Percentiles rank a stretch among this genome's conserved stretches.
Conservation (phyloP, 2,113 vertebrate species). For the Thermophis baileyi region DNA sequence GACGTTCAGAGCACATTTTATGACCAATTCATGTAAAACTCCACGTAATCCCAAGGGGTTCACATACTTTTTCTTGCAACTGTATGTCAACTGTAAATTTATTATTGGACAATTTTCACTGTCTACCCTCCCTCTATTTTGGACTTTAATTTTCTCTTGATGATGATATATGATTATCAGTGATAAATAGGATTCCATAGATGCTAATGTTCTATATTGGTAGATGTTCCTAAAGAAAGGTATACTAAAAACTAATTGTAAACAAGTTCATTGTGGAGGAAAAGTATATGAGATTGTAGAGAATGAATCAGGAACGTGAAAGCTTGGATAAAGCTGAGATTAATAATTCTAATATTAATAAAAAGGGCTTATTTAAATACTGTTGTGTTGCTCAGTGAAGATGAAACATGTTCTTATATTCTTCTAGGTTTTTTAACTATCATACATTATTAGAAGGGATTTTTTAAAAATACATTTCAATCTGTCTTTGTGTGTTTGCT, state of each 20-base stretch:
- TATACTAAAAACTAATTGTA: neutral
- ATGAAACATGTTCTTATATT: neutral
- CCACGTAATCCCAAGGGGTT: too few species aligned
- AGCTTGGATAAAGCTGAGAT: neutral
- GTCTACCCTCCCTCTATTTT: neutral
- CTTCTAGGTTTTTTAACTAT: neutral
- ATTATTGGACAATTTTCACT: neutral
- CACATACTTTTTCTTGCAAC: too few species aligned
- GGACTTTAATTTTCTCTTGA: neutral
- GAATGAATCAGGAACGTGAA: neutral
- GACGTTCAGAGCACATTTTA: too few species aligned
- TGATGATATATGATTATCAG: neutral
- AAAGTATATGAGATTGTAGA: neutral
- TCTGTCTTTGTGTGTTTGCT: neutral
- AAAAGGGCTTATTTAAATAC: neutral
- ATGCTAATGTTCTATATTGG: neutral
- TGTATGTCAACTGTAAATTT: neutral
- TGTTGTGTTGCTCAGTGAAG: neutral
- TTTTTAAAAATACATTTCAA: neutral
- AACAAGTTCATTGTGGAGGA: neutral
- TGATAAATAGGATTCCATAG: neutral
- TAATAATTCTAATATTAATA: neutral
- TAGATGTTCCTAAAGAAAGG: neutral
- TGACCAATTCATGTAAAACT: too few species aligned
- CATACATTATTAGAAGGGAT: neutral